Evolutionary conservation across 1,140 invertebrate genomes (phyloP).

Genomic region (Psilanteris sp.): DNA sequence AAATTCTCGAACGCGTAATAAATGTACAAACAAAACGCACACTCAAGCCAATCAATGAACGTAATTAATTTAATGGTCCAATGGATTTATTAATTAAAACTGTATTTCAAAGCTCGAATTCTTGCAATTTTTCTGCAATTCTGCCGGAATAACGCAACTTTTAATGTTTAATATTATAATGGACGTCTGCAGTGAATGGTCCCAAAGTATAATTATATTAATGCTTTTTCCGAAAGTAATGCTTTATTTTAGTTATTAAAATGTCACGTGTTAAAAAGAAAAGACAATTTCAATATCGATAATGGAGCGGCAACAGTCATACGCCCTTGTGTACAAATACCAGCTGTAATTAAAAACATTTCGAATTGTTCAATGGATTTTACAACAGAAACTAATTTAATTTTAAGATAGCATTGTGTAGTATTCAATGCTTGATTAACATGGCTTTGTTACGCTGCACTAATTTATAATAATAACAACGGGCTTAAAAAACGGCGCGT

Average conservation of each 20-base stretch:
- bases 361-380: not conserved
- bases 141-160: conserved; percentile 19
- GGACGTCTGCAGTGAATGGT: conserved; percentile 5
- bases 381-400: not conserved
- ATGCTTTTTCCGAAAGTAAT: conserved; percentile 19
- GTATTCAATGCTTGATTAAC: too few species aligned
- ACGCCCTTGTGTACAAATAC: not conserved
- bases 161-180: conserved; percentile 38
- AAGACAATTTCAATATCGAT: conserved; percentile 34
- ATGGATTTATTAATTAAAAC: conserved; percentile 31
- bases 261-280: conserved; percentile 3
- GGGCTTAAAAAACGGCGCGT: too few species aligned
- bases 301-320: conserved; percentile 25
- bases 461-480: too few species aligned
- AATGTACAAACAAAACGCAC: conserved; percentile 4
- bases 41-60: conserved; percentile 2
- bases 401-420: not conserved
- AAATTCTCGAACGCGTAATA: conserved; percentile 1
- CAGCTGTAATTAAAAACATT: conserved; percentile 15
- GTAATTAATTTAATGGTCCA: conserved; percentile 46
- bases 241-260: conserved; percentile 32
- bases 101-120: conserved; percentile 2
- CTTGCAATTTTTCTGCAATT: conserved; percentile 9
- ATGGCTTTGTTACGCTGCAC: too few species aligned
- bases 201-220: conserved; percentile 25